These are phyloP conservation scores for Drosophila varians DNA, from an alignment of 1,140 invertebrate genomes.

Conservation along the genomic window DNA sequence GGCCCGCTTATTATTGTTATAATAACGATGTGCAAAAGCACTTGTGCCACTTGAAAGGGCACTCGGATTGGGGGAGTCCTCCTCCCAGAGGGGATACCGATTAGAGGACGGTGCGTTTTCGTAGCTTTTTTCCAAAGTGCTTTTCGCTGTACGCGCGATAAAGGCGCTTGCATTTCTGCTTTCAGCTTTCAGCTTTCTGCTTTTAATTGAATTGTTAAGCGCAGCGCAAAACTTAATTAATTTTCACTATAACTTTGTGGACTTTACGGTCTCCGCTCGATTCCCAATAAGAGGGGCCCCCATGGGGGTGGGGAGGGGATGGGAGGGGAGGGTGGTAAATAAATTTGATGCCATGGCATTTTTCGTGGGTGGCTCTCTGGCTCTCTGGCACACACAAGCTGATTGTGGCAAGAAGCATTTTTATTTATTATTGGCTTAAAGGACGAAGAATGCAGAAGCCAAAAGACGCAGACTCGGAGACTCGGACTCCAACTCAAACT, in stretches of 20 bases:
- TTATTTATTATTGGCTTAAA: conserved; percentile 82
- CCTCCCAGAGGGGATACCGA: conserved; percentile 4
- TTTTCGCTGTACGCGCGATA: conserved; percentile 77
- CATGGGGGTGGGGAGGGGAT: background rate
- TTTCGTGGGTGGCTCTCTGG: conserved; percentile 62
- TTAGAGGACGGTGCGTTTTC: conserved; percentile 28
- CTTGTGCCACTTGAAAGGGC: conserved; percentile 76
- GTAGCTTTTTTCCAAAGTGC: conserved; percentile 63
- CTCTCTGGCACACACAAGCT: conserved; percentile 1
- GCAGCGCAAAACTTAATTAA: conserved; percentile 80
- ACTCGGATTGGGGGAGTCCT: conserved; percentile 28
- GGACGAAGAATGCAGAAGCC: conserved; percentile 65
- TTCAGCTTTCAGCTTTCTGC: too few relatives aligned
- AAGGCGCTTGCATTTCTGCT: conserved; percentile 54
- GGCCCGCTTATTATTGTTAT: conserved; percentile 79
- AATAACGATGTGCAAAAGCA: conserved; percentile 83
- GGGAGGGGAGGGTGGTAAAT: conserved; percentile 48
- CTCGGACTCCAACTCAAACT: conserved; percentile 8
- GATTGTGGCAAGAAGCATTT: conserved; percentile 72
- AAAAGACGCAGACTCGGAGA: conserved; percentile 40
- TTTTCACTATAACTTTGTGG: conserved; percentile 77
- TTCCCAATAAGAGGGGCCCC: conserved; percentile 42
- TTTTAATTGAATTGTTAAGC: conserved; percentile 83
- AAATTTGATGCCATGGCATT: conserved; percentile 71
- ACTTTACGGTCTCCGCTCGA: conserved; percentile 59